Conservation (phyloP, 2,888 invertebrate genomes). For the Scrobipalpa costella region DNA sequence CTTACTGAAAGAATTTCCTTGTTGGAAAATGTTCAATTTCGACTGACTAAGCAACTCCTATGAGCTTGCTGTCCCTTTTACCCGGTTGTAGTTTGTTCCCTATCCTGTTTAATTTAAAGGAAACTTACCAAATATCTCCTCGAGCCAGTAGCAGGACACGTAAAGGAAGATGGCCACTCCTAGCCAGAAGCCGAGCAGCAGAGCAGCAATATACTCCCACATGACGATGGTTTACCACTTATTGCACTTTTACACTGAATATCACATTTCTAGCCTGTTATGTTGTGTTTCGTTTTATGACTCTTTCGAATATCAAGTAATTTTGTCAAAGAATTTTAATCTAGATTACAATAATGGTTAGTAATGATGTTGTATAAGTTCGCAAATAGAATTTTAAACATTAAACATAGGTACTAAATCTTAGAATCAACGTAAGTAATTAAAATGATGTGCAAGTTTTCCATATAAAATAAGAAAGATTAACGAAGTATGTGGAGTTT, state of each 20-base stretch:
- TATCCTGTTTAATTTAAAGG: too few species aligned
- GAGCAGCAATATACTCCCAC: slow-evolving; percentile 72
- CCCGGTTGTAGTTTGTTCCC: too few species aligned
- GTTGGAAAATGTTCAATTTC: too few species aligned
- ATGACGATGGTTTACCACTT: slow-evolving; percentile 48
- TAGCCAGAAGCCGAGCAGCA: slow-evolving; percentile 75
- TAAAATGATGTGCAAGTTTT: too few species aligned
- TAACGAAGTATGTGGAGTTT: too few species aligned
- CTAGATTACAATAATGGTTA: not conserved
- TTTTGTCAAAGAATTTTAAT: not conserved
- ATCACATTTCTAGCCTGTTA: slow-evolving; percentile 6
- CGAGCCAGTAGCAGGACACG: slow-evolving; percentile 80
- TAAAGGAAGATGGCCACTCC: slow-evolving; percentile 76
- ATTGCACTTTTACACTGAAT: slow-evolving; percentile 13
- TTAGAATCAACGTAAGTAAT: too few species aligned
- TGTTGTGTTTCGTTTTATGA: not conserved
- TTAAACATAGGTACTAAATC: too few species aligned
- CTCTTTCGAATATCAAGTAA: not conserved
- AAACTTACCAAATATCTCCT: slow-evolving; percentile 83
- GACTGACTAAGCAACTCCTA: too few species aligned
- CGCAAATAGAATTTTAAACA: not conserved
- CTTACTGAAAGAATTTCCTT: too few species aligned
- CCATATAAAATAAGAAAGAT: too few species aligned
- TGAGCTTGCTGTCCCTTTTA: too few species aligned
- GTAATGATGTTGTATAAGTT: slow-evolving; percentile 15